Evolutionary conservation across 1,140 invertebrate genomes (phyloP).

Genomic region (Drosophila kurseongensis): DNA sequence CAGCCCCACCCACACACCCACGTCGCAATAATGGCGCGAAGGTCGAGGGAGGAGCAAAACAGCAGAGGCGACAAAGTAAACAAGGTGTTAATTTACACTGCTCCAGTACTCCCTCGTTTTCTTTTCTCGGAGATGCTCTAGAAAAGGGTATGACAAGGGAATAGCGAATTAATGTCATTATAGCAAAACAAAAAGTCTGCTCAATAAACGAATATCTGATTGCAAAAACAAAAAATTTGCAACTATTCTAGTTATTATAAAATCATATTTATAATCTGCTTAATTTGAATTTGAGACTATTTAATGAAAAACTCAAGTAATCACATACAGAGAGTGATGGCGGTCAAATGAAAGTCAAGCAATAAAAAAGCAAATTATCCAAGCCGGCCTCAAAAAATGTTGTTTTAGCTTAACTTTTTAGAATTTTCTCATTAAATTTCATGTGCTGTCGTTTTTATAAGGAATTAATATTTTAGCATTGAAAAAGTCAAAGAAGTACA

Average conservation of each 20-base stretch:
- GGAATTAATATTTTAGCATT: background rate
- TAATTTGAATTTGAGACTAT: no score
- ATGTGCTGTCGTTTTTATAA: no score
- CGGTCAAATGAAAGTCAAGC: no score
- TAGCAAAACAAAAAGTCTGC: no score
- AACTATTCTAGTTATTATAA: background rate
- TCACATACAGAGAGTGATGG: no score
- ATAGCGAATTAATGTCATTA: background rate
- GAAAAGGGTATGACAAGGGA: conserved; percentile 4
- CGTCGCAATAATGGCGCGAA: conserved; percentile 6
- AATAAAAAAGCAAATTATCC: no score
- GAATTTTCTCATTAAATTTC: no score
- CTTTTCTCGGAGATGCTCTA: conserved; percentile 8
- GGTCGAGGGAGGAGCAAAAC: conserved; percentile 5
- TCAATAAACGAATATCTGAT: background rate
- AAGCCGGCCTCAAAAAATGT: no score
- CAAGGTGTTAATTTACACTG: conserved; percentile 76
- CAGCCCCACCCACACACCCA: conserved; percentile 16
- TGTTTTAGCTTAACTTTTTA: no score
- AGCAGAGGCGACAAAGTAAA: conserved; percentile 60
- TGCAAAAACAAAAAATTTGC: background rate
- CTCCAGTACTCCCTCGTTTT: conserved; percentile 14
- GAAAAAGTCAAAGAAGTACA: background rate
- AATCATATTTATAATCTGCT: no score
- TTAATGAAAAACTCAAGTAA: no score